phyloP scores from a whole-genome alignment of 2,797 vertebrate species.

The Sylvia borin region DNA sequence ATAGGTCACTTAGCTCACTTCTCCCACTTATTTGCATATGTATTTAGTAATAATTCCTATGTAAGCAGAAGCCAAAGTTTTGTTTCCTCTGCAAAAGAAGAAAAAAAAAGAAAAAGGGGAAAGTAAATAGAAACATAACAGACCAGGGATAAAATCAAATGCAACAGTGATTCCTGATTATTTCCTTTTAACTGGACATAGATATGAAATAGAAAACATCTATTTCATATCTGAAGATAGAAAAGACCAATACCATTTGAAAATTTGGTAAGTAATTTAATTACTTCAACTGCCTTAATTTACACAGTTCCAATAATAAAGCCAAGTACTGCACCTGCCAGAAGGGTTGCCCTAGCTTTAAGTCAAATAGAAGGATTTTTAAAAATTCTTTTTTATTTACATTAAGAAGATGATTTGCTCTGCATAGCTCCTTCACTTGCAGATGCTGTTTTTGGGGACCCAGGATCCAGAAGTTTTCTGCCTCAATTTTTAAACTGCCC shows the following conservation, averaged over 20 bases:
- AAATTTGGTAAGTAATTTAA: constrained; percentile 46
- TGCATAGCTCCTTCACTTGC: not conserved
- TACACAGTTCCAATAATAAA: not conserved
- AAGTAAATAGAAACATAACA: constrained; percentile 1
- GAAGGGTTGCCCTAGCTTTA: not conserved
- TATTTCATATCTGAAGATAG: not conserved
- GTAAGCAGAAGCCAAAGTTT: not conserved
- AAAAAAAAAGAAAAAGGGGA: not conserved
- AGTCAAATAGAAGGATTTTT: not conserved
- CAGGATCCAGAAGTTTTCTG: not conserved
- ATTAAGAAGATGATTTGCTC: not conserved
- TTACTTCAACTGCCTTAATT: constrained; percentile 43
- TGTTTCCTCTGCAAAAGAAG: not conserved
- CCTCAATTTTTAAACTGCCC: not conserved
- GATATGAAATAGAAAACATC: constrained; percentile 20
- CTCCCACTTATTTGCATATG: not conserved
- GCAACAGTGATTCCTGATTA: not conserved
- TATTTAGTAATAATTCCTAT: not conserved
- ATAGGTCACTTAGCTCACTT: not conserved
- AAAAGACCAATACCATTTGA: not conserved
- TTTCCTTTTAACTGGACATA: constrained; percentile 7
- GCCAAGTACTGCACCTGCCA: not conserved
- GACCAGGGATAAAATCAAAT: not conserved
- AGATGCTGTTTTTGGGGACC: not conserved
- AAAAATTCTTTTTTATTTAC: not conserved